Percentiles rank a stretch among this genome's conserved stretches.
Conservation (phyloP, 2,797 vertebrate genomes). For the Ara ararauna region DNA sequence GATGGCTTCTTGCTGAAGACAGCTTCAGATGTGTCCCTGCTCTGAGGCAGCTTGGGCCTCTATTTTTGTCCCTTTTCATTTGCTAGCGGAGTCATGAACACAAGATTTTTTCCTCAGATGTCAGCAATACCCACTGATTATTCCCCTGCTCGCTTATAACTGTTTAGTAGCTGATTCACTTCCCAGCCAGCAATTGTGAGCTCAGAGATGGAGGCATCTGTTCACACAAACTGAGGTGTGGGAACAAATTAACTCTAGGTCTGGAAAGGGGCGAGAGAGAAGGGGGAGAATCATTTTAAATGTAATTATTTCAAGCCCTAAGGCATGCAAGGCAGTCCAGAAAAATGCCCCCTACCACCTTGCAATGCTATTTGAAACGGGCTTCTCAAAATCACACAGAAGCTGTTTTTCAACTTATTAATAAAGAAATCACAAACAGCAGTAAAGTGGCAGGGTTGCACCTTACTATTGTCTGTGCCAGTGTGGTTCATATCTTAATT, state of each 20-base stretch:
- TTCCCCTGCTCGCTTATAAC: constrained; percentile 43
- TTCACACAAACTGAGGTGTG: constrained; percentile 45
- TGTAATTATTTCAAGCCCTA: neutral
- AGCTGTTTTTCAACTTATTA: neutral
- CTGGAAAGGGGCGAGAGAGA: neutral
- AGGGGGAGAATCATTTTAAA: neutral
- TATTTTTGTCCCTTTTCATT: constrained; percentile 44
- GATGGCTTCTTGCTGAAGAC: neutral
- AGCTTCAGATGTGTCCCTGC: neutral
- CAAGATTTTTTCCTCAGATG: constrained; percentile 42
- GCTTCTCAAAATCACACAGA: neutral
- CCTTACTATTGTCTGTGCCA: neutral
- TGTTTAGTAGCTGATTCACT: constrained; percentile 50
- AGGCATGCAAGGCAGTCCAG: neutral
- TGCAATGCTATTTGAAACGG: neutral
- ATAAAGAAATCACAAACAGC: neutral
- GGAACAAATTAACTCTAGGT: constrained; percentile 39
- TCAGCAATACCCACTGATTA: constrained; percentile 43
- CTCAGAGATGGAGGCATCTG: constrained; percentile 29
- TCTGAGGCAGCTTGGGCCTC: neutral
- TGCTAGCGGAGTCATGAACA: constrained; percentile 20
- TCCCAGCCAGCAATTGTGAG: constrained; percentile 34
- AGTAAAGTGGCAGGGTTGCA: neutral
- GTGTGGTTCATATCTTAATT: neutral
- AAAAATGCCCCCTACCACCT: neutral